Conservation (phyloP, 2,888 invertebrate species). For the Drosophila buzzatii region DNA sequence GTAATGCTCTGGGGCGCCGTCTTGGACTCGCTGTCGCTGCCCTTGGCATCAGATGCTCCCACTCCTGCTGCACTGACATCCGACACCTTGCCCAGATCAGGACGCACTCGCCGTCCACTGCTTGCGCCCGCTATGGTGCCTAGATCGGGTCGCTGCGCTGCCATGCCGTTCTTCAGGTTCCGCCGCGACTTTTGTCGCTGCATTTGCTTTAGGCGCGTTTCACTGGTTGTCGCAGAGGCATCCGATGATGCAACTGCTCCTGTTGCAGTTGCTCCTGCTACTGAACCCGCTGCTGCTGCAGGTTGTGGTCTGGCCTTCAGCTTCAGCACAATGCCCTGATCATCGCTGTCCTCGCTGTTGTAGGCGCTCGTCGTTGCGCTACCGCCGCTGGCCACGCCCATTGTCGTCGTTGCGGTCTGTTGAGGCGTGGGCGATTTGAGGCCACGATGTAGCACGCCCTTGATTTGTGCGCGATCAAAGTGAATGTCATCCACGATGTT, state of each 20-base stretch:
- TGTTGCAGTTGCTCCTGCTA: not conserved
- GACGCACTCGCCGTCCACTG: constrained; percentile 63
- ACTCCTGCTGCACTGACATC: constrained; percentile 60
- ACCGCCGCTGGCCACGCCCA: constrained; percentile 35
- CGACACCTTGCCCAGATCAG: constrained; percentile 79
- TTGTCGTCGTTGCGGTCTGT: constrained; percentile 10
- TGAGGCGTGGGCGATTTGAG: constrained; percentile 68
- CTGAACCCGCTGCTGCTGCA: too few relatives aligned
- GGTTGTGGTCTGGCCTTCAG: constrained; percentile 24
- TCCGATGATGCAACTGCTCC: constrained; percentile 71
- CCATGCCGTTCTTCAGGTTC: constrained; percentile 86
- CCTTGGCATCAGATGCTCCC: constrained; percentile 13
- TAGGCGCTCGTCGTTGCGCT: constrained; percentile 65
- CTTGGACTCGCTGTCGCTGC: constrained; percentile 63
- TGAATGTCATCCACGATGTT: constrained; percentile 84
- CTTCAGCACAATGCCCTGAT: constrained; percentile 67
- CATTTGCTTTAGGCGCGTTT: constrained; percentile 85
- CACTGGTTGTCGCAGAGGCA: constrained; percentile 67
- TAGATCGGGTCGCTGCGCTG: constrained; percentile 87
- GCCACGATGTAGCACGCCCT: constrained; percentile 82
- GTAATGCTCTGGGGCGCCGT: constrained; percentile 82
- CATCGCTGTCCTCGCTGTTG: constrained; percentile 68
- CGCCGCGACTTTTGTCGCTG: constrained; percentile 86
- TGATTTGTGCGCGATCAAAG: constrained; percentile 85
- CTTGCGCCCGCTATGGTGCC: constrained; percentile 87